Evolutionary conservation across 2,113 vertebrate genomes (phyloP), one percentile per base, ranked within the genome.

Genomic region (Stomatorhinus ivindoensis): DNA sequence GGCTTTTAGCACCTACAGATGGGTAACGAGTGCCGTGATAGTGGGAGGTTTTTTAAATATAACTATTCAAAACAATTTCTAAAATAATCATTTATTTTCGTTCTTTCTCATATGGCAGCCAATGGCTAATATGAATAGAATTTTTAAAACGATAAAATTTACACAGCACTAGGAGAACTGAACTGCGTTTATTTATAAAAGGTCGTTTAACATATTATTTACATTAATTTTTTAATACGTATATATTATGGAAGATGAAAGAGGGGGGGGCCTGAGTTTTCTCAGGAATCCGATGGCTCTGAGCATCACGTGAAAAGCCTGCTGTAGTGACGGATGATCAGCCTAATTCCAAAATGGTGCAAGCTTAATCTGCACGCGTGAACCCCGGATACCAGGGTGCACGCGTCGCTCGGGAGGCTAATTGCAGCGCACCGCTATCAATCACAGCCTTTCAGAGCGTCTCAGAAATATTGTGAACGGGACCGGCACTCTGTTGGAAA

Each of bases 301-400:
- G 86, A 93, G 92, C 91, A 90, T 94, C 93, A 95, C 94, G 93
- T 92, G 90, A 92, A 91, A 69, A 92, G 91, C 88, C 92, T 94
- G 94, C 96, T 93, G 96, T 96, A 96, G 91, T 96, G 96, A 96
- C 96, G 96, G 97, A 96, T 97, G 97, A 97, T 87, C 96, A 96
- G 95, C 95, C 97, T 97, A 97, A 99, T 98, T 98, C 97, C 96
- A 95, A 97, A 97, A 95, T 93, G 95, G 95, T 94, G 95, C 95
- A 95, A 96, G 97, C 97, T 97, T 96, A 97, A 97, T 96, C 97
- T 97, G 96, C 94, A 95, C 19, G 3, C 44, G 95, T 95, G 96
- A 96, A 96, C 94, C 93, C 96, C 97, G 95, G 96, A 97, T 96
- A 95, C 97, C 98, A 98, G 98, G 99, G 98, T 99, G 98, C 98